Base-by-base conservation (phyloP, 2,888 invertebrate species). In the Amitus sp. region DNA sequence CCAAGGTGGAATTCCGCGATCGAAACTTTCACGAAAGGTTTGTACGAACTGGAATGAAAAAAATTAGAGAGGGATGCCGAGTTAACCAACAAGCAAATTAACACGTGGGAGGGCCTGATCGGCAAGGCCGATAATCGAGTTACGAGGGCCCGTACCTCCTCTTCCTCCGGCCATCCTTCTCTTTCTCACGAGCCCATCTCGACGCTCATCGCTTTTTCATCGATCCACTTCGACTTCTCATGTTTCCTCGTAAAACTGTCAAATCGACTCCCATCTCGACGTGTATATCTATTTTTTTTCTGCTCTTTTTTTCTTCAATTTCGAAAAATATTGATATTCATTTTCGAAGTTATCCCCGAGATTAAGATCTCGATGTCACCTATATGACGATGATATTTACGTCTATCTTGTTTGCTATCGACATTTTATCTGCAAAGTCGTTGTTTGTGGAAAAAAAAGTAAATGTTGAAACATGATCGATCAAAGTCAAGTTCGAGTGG, bases 21-120 rank as follows among this genome's bases (percentile, higher is more conserved):
- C 19, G 34, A 57, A 50, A 52, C 45, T 53, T 53, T 53, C 56
- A 57, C 47, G 62, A 62, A 62, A 57, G 47, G 47, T 37, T 47
- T 47, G 47, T 42, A 48, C 34, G 47, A 52, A 62, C 56, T 51
- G 9, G 6, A 9, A 9, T 27, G 28, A 27, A 62, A 57, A 53
- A 42, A 47, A 47, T 45, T 42, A 46, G 62, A 40, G 42, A 58
- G 50, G 67, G 68, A 66, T 61, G 64, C 64, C 52, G 70, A 70
- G 72, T 77, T 75, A 75, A 77, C 76, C 77, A 77, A 76, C 80
- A 81, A 80, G 80, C 80, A 80, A 81, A 81, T 80, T 81, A 81
- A 80, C 80, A 80, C 79, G 79, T 80, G 79, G 80, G 80, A 80
- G 79, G 80, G 77, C 76, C 76, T 72, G 80, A 80, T 79, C 78